Percentiles rank a stretch among this genome's conserved stretches.
Conservation (phyloP, 2,888 invertebrate species). For the Hyles lineata region DNA sequence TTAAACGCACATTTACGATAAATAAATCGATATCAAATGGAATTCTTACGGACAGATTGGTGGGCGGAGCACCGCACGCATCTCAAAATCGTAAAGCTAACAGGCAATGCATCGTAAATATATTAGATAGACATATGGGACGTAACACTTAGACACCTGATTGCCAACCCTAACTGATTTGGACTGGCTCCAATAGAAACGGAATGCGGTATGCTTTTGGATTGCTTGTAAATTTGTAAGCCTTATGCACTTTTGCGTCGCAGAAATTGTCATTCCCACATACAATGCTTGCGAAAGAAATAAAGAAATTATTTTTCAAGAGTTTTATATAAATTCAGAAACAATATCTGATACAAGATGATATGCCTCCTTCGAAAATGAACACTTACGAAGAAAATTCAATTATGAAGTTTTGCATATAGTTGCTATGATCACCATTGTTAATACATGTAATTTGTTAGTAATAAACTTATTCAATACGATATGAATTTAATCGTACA, state of each 20-base stretch:
- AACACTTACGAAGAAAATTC: too few species aligned
- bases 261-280: neutral
- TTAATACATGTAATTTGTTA: too few species aligned
- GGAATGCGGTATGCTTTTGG: conserved; percentile 33
- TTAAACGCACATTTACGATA: conserved; percentile 24
- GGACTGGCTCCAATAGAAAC: conserved; percentile 38
- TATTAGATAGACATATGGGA: conserved; percentile 44
- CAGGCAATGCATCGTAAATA: conserved; percentile 22
- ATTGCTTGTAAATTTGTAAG: conserved; percentile 1
- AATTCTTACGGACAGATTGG: conserved; percentile 5
- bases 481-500: too few species aligned
- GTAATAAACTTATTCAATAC: too few species aligned
- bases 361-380: too few species aligned
- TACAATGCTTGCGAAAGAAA: too few species aligned
- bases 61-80: conserved; percentile 3
- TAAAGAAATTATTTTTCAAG: too few species aligned
- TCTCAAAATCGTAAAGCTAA: conserved; percentile 20
- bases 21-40: conserved; percentile 15
- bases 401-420: too few species aligned
- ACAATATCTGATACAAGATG: too few species aligned
- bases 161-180: conserved; percentile 44
- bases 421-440: too few species aligned
- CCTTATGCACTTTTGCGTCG: conserved; percentile 16
- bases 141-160: conserved; percentile 58
- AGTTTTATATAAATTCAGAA: too few species aligned